These are phyloP conservation scores for Petromus typicus DNA, from an alignment of 2,113 vertebrate genomes.

Conservation along the genomic window DNA sequence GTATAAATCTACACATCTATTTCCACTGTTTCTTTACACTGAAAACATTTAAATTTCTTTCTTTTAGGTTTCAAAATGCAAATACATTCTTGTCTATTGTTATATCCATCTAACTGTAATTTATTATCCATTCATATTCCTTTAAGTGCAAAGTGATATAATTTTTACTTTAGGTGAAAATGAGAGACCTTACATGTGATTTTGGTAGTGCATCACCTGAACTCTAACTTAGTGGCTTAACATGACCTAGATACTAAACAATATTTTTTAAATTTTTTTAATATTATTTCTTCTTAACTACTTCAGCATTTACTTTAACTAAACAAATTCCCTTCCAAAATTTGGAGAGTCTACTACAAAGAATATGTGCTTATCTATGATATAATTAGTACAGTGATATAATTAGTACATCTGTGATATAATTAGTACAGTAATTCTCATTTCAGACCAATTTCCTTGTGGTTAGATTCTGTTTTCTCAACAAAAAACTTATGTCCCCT, in stretches of 20 bases:
- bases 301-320: background rate
- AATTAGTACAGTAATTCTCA: background rate
- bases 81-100: background rate
- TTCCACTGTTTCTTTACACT: background rate
- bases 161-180: background rate
- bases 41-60: background rate
- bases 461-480: background rate
- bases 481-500: background rate
- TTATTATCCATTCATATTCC: background rate
- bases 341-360: background rate
- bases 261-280: slow-evolving; percentile 24
- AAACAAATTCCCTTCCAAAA: background rate
- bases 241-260: background rate
- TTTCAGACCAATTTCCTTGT: background rate
- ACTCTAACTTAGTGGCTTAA: background rate
- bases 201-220: background rate
- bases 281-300: background rate
- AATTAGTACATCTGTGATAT: background rate
- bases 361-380: background rate
- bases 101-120: background rate
- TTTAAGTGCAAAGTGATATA: background rate
- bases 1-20: background rate
- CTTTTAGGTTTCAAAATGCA: background rate
- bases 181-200: background rate
- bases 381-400: background rate